Evolutionary conservation across 2,797 vertebrate species (phyloP).

Genomic region (Chromis chromis): DNA sequence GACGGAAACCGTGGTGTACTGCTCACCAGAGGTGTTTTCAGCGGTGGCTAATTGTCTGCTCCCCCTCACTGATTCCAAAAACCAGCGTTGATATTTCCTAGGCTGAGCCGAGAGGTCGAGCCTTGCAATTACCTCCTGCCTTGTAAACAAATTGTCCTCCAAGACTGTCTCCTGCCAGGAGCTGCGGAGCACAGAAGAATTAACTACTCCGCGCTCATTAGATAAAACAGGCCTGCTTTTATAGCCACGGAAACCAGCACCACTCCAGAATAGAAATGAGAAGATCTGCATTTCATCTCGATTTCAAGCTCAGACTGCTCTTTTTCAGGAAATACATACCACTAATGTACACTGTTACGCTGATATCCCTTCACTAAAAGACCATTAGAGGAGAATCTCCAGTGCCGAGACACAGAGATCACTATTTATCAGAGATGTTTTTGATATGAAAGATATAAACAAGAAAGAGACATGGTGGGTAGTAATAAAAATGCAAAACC

Average conservation of each 20-base stretch:
- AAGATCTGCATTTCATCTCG: conserved; percentile 25
- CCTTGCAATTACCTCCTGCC: conserved; percentile 71
- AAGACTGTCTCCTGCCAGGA: conserved; percentile 68
- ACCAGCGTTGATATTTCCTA: conserved; percentile 60
- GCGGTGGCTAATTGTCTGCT: conserved; percentile 64
- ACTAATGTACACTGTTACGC: conserved; percentile 7
- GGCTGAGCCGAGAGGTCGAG: conserved; percentile 60
- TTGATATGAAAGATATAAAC: not conserved
- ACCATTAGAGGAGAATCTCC: conserved; percentile 21
- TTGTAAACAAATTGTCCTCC: conserved; percentile 80
- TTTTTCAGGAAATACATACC: conserved; percentile 17
- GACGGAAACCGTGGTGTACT: conserved; percentile 1
- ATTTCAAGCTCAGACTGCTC: conserved; percentile 13
- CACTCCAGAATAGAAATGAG: conserved; percentile 43
- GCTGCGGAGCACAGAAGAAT: conserved; percentile 52
- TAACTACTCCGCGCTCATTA: conserved; percentile 64
- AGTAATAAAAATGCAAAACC: not conserved
- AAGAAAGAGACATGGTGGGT: not conserved
- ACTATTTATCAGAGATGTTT: not conserved
- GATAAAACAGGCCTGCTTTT: conserved; percentile 49
- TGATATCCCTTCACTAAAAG: conserved; percentile 18
- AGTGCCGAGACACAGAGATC: conserved; percentile 1
- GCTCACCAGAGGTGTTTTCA: conserved; percentile 49
- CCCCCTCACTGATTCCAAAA: conserved; percentile 57
- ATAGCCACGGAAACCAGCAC: conserved; percentile 30